Percentiles rank a stretch among this genome's conserved stretches.
phyloP scores from a whole-genome alignment of 2,113 vertebrate genomes.

The Zosterops lateralis region DNA sequence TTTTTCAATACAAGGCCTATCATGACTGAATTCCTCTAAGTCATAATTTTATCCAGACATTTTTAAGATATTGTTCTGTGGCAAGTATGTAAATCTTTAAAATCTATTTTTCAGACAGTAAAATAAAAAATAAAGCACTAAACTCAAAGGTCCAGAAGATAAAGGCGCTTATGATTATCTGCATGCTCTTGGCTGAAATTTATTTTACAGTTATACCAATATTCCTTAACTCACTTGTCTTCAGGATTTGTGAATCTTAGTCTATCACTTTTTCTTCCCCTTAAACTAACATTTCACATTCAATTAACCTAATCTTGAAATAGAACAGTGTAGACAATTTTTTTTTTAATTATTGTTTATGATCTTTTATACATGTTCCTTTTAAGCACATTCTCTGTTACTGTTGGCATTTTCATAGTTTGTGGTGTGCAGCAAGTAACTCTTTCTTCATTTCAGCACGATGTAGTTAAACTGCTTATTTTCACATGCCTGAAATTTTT shows the following conservation, averaged over 20 bases:
- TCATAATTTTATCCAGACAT: conserved; percentile 45
- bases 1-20: conserved; percentile 48
- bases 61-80: conserved; percentile 45
- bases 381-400: conserved; percentile 16
- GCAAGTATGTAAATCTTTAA: conserved; percentile 54
- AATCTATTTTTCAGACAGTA: conserved; percentile 51
- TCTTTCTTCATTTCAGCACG: conserved; percentile 28
- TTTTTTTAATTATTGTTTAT: conserved; percentile 29
- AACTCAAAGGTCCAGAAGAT: conserved; percentile 3
- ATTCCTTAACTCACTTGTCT: conserved; percentile 26
- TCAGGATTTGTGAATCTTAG: conserved; percentile 17
- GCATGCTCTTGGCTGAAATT: not conserved
- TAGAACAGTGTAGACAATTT: not conserved
- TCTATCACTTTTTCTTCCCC: not conserved
- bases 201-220: not conserved
- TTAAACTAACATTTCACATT: conserved; percentile 42
- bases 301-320: conserved; percentile 38
- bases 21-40: conserved; percentile 29
- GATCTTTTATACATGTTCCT: conserved; percentile 11
- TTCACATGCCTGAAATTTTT: conserved; percentile 55
- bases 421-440: not conserved
- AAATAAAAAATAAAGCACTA: conserved; percentile 38
- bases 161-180: conserved; percentile 31
- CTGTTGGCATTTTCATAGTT: conserved; percentile 34
- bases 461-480: conserved; percentile 41